These are phyloP conservation scores for Microcebus lehilahytsara DNA, from an alignment of 2,113 vertebrate species.

Conservation along the genomic window DNA sequence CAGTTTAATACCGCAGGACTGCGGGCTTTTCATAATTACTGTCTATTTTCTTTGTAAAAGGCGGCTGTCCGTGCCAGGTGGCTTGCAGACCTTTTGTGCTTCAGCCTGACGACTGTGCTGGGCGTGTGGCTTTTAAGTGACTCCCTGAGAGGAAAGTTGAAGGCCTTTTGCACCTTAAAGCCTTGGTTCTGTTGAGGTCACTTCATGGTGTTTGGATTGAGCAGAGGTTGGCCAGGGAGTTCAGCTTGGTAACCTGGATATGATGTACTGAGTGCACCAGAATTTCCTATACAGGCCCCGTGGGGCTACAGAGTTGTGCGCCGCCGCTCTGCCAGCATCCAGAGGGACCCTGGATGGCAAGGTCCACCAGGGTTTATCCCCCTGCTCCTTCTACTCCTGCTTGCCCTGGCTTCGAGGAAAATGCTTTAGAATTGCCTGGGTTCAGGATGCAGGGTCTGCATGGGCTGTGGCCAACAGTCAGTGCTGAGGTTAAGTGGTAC, in stretches of 20 bases:
- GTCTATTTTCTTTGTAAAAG: conserved; percentile 50
- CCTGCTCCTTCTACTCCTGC: background rate
- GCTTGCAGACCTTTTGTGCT: conserved; percentile 61
- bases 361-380: background rate
- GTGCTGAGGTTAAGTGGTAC: conserved; percentile 41
- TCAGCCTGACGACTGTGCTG: conserved; percentile 32
- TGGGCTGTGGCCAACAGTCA: background rate
- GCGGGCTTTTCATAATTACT: conserved; percentile 69
- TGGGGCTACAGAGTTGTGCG: conserved; percentile 3
- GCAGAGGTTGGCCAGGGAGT: conserved; percentile 39
- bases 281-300: conserved; percentile 56
- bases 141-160: conserved; percentile 54
- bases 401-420: conserved; percentile 54
- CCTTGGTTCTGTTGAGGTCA: conserved; percentile 40
- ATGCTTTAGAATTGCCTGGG: background rate
- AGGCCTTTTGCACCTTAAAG: conserved; percentile 25
- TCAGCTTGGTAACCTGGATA: conserved; percentile 60
- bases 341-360: background rate
- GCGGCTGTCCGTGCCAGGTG: conserved; percentile 47
- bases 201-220: conserved; percentile 44
- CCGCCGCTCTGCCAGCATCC: background rate
- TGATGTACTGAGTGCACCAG: conserved; percentile 52
- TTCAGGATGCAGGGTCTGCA: conserved; percentile 37
- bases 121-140: conserved; percentile 37
- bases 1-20: conserved; percentile 71